phyloP scores from a whole-genome alignment of 2,888 invertebrate species.

The Yponomeuta sedellus region DNA sequence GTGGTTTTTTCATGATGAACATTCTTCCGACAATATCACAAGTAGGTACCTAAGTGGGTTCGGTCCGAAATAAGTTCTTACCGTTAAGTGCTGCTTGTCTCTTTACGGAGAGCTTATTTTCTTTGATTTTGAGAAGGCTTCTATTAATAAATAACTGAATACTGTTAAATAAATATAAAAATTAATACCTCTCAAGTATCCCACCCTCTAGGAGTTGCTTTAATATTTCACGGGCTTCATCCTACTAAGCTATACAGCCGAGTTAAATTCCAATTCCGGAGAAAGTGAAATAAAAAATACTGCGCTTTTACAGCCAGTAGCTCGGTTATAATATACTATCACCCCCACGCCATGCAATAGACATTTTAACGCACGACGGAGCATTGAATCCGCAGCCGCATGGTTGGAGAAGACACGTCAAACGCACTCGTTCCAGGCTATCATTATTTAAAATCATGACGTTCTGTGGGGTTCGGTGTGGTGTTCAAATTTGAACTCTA shows the following conservation, averaged over 20 bases:
- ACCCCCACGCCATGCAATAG: background rate
- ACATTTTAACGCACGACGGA: background rate
- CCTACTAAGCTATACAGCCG: background rate
- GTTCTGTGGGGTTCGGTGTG: conserved; percentile 4
- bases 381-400: background rate
- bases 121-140: too few species aligned
- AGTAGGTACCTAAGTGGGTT: too few species aligned
- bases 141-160: too few species aligned
- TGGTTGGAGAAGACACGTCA: conserved; percentile 5
- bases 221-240: too few species aligned
- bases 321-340: background rate
- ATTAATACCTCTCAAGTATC: too few species aligned
- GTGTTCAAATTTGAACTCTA: background rate
- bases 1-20: too few species aligned
- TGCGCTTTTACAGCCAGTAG: background rate
- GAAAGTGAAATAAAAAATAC: conserved; percentile 1
- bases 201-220: too few species aligned
- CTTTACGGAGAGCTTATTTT: too few species aligned
- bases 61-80: too few species aligned
- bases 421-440: background rate
- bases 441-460: conserved; percentile 7
- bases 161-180: too few species aligned
- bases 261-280: background rate
- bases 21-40: too few species aligned
- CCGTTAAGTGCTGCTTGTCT: too few species aligned